A percentile compares a stretch with the other conserved stretches of the same genome.
Evolutionary conservation across 2,797 vertebrate genomes (phyloP).

Genomic region (Bryconaethiops microstoma): DNA sequence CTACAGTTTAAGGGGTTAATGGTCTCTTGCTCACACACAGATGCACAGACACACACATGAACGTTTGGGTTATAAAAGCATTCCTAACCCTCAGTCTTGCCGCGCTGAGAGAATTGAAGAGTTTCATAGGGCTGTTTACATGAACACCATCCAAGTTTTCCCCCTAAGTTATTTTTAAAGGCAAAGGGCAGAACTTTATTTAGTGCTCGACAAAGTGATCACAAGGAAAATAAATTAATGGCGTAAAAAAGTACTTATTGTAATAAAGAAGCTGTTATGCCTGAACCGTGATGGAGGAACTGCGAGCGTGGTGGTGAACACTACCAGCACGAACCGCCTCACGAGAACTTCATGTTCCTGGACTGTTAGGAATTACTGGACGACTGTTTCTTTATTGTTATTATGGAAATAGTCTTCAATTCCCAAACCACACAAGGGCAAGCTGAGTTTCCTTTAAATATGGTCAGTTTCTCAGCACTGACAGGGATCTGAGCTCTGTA

Average conservation of each 20-base stretch:
- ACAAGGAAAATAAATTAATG: slow-evolving; percentile 67
- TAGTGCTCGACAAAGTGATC: slow-evolving; percentile 54
- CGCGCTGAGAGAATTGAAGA: slow-evolving; percentile 62
- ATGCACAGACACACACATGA: slow-evolving; percentile 44
- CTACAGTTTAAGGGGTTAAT: not conserved
- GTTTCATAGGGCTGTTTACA: slow-evolving; percentile 70
- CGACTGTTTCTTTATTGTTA: slow-evolving; percentile 16
- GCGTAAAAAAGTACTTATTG: slow-evolving; percentile 40
- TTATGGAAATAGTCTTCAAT: slow-evolving; percentile 12
- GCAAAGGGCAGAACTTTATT: slow-evolving; percentile 58
- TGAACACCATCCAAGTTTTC: slow-evolving; percentile 73
- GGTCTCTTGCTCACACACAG: slow-evolving; percentile 2
- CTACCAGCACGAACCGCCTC: not conserved
- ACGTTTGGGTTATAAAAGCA: slow-evolving; percentile 55
- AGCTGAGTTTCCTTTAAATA: not conserved
- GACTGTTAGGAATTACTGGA: not conserved
- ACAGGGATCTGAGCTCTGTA: not conserved
- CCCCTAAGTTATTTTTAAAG: slow-evolving; percentile 64
- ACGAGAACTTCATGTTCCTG: not conserved
- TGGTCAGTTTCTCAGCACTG: slow-evolving; percentile 4
- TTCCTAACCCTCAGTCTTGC: slow-evolving; percentile 69
- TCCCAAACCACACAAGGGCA: slow-evolving; percentile 14
- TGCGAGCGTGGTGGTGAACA: not conserved
- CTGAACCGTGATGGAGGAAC: not conserved
- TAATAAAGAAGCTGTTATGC: slow-evolving; percentile 14